phyloP scores from a whole-genome alignment of 2,888 invertebrate genomes.

The Busseola fusca region DNA sequence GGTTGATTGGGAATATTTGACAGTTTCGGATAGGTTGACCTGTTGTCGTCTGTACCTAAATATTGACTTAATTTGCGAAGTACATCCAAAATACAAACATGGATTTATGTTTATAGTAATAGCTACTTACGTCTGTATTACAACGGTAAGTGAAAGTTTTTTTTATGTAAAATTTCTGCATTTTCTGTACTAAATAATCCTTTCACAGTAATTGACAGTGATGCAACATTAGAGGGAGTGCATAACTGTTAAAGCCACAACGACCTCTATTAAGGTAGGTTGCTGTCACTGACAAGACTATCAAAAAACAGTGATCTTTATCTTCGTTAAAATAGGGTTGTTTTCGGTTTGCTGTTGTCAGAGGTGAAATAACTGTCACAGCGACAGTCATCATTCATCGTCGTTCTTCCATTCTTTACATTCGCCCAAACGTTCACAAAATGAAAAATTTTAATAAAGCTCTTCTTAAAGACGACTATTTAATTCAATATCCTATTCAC shows the following conservation, averaged over 20 bases:
- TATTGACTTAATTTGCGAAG: not conserved
- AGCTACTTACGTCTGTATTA: not conserved
- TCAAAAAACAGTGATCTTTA: not conserved
- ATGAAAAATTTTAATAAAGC: slow-evolving; percentile 18
- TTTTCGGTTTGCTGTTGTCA: not conserved
- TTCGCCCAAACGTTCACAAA: slow-evolving; percentile 14
- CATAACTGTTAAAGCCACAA: not conserved
- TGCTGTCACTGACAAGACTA: not conserved
- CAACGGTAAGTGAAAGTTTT: not conserved
- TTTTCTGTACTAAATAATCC: not conserved
- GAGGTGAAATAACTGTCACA: not conserved
- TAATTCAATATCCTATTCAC: slow-evolving; percentile 36
- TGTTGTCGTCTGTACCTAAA: no score
- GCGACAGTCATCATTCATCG: slow-evolving; percentile 14
- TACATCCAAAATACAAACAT: not conserved
- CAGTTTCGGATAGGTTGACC: no score
- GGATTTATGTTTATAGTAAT: not conserved
- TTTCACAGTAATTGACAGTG: no score
- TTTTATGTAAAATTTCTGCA: not conserved
- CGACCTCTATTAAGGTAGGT: no score
- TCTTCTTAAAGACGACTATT: slow-evolving; percentile 34
- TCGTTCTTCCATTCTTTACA: slow-evolving; percentile 8
- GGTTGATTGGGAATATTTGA: no score
- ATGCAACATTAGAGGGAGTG: no score
- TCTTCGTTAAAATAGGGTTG: not conserved